A percentile compares a stretch with the other conserved stretches of the same genome.
phyloP scores from a whole-genome alignment of 2,797 vertebrate species.

The Capromys pilorides region DNA sequence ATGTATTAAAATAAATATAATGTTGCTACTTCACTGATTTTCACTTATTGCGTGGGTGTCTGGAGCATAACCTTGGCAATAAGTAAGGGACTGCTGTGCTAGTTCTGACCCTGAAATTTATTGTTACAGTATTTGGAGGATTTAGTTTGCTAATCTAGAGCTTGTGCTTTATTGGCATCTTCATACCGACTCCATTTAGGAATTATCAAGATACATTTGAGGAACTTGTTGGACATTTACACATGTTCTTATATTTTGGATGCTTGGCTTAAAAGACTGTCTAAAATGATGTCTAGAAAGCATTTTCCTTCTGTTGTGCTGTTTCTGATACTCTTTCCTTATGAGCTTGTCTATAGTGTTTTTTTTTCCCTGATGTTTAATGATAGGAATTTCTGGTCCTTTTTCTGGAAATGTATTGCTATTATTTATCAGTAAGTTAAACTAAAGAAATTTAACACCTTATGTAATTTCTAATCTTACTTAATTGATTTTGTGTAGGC shows the following conservation, averaged over 20 bases:
- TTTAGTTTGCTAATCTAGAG: conserved; percentile 37
- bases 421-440: conserved; percentile 45
- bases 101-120: conserved; percentile 12
- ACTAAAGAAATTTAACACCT: neutral
- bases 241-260: conserved; percentile 8
- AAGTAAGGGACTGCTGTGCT: neutral
- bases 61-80: no score
- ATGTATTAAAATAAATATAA: no score
- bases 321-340: conserved; percentile 4
- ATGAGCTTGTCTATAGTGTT: neutral
- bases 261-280: neutral
- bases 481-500: conserved; percentile 85
- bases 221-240: conserved; percentile 11
- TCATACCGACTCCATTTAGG: neutral
- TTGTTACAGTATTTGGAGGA: neutral
- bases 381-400: conserved; percentile 19
- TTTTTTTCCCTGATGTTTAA: neutral
- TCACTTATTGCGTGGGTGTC: no score
- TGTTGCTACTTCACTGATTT: no score
- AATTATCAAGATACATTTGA: conserved; percentile 22
- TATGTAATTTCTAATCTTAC: conserved; percentile 3
- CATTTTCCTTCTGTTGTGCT: neutral
- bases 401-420: conserved; percentile 13
- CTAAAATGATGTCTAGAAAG: neutral
- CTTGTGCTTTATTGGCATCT: conserved; percentile 14